A percentile compares a stretch with the other conserved stretches of the same genome.
These are phyloP conservation scores for Hydrotaea cyrtoneurina DNA, from an alignment of 2,888 invertebrate genomes.

Conservation along the genomic window DNA sequence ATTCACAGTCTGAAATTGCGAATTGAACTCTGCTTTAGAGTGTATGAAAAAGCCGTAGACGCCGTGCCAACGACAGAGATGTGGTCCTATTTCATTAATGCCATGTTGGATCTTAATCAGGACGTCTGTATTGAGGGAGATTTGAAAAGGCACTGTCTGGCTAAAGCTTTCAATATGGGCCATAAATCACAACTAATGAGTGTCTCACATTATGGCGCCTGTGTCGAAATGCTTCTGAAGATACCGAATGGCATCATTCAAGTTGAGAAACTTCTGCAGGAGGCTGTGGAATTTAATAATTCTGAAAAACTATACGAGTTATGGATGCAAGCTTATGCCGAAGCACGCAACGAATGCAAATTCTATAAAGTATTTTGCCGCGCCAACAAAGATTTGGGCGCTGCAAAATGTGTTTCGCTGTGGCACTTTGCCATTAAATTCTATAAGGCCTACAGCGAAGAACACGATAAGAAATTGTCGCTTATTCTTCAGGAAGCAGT, in stretches of 20 bases:
- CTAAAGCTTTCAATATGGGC: constrained; percentile 81
- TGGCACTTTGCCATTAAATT: constrained; percentile 76
- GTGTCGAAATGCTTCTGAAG: constrained; percentile 77
- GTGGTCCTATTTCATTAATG: constrained; percentile 83
- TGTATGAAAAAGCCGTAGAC: constrained; percentile 79
- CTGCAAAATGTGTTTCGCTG: constrained; percentile 70
- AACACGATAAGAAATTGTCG: constrained; percentile 70
- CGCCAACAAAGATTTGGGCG: constrained; percentile 73
- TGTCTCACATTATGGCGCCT: constrained; percentile 82
- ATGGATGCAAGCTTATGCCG: constrained; percentile 81
- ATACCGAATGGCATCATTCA: constrained; percentile 69
- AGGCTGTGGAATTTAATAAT: constrained; percentile 81
- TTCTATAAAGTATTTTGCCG: constrained; percentile 80
- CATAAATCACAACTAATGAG: constrained; percentile 81
- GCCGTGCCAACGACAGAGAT: constrained; percentile 76
- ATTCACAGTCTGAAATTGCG: constrained; percentile 79
- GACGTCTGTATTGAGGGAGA: constrained; percentile 81
- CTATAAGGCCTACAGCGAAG: constrained; percentile 74
- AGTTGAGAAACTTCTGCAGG: constrained; percentile 74
- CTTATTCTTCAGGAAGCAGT: constrained; percentile 75
- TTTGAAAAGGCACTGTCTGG: constrained; percentile 82
- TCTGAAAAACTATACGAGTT: constrained; percentile 82
- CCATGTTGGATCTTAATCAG: constrained; percentile 82
- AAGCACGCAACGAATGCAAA: constrained; percentile 78
- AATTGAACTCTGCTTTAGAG: constrained; percentile 81